Percentiles rank a stretch among this genome's conserved stretches.
Evolutionary conservation across 2,113 vertebrate species (phyloP).

Genomic region (Cyanoderma ruficeps): DNA sequence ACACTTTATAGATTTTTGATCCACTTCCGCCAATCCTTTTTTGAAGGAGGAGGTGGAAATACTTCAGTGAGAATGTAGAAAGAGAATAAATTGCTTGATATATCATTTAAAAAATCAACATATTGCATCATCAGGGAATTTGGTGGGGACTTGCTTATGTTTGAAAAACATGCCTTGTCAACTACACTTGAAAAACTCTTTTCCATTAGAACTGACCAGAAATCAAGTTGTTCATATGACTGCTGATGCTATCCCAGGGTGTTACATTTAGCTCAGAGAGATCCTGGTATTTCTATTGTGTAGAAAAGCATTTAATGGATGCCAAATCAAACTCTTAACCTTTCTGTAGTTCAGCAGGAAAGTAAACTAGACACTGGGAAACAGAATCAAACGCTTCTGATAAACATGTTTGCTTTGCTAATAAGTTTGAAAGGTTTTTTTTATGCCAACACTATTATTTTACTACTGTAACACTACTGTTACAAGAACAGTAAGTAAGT

Average conservation of each 20-base stretch:
- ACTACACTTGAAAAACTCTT: not conserved
- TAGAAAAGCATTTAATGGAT: conserved; percentile 24
- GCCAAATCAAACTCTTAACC: conserved; percentile 51
- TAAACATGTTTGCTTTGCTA: conserved; percentile 3
- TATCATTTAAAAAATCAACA: not conserved
- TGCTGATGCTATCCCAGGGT: not conserved
- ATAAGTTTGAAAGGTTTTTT: not conserved
- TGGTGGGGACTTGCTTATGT: not conserved
- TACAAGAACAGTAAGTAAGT: not conserved
- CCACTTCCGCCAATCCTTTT: not conserved
- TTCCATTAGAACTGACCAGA: not conserved
- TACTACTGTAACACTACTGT: not conserved
- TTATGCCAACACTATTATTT: not conserved
- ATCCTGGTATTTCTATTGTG: conserved; percentile 6
- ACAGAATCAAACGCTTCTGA: not conserved
- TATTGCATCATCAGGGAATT: not conserved
- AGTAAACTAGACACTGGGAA: conserved; percentile 20
- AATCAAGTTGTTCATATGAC: not conserved
- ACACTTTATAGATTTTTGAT: not conserved
- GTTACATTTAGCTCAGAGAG: not conserved
- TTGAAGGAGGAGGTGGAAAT: not conserved
- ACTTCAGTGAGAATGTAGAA: not conserved
- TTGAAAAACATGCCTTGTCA: not conserved
- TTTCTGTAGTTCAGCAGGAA: not conserved
- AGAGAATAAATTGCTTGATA: not conserved